Percentiles rank a stretch among this genome's conserved stretches.
phyloP scores from a whole-genome alignment of 2,888 invertebrate genomes.

The Drepanosiphum platanoidis region DNA sequence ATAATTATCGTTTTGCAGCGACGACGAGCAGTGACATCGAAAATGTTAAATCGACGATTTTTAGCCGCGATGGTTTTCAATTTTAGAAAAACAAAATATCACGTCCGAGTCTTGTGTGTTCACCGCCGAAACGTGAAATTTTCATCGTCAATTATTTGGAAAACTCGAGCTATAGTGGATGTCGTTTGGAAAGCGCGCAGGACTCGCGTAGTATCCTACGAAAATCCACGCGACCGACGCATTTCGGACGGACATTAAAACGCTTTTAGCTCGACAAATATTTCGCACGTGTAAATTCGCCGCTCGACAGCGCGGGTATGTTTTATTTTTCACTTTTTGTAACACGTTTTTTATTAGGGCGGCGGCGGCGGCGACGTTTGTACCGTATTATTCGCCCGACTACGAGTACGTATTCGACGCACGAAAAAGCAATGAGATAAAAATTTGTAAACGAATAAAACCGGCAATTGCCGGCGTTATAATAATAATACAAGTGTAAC shows the following conservation, averaged over 20 bases:
- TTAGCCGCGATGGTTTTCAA: too few species aligned
- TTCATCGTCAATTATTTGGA: too few species aligned
- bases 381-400: background rate
- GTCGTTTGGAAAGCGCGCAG: too few species aligned
- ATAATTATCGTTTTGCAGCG: too few species aligned
- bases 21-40: too few species aligned
- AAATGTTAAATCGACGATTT: too few species aligned
- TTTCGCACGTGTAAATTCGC: background rate
- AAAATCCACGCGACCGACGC: too few species aligned
- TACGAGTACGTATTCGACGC: background rate
- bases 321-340: background rate
- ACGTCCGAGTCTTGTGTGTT: too few species aligned
- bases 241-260: slow-evolving; percentile 1
- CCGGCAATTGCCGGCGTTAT: background rate
- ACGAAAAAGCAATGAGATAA: slow-evolving; percentile 8
- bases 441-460: slow-evolving; percentile 3
- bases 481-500: background rate
- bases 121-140: too few species aligned
- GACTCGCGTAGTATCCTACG: too few species aligned
- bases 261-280: background rate
- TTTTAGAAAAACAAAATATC: too few species aligned
- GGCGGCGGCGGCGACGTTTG: background rate
- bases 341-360: background rate
- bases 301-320: background rate
- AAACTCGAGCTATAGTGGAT: too few species aligned